These are phyloP conservation scores for Periplaneta americana DNA, from an alignment of 1,140 invertebrate species.

Conservation along the genomic window DNA sequence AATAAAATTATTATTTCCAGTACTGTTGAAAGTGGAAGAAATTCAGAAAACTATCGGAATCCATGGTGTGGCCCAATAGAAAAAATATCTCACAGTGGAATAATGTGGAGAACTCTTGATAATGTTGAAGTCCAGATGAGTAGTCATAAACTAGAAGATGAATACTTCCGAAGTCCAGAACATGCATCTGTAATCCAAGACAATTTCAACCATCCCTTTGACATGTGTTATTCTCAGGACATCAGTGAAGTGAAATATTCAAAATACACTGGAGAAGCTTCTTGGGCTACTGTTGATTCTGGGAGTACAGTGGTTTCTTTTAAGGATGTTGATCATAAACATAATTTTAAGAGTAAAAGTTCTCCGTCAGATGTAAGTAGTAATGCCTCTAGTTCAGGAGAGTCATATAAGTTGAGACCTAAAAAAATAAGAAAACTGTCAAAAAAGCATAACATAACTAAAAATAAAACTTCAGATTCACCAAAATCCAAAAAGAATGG, in stretches of 20 bases:
- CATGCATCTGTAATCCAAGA: neutral
- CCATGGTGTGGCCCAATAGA: neutral
- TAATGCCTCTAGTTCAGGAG: neutral
- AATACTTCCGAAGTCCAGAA: neutral
- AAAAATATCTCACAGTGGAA: neutral
- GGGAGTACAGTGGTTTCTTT: neutral
- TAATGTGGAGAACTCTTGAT: neutral
- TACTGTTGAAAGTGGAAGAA: neutral
- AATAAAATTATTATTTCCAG: neutral
- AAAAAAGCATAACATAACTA: neutral
- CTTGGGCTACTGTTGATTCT: neutral
- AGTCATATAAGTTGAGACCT: neutral
- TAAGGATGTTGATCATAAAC: neutral
- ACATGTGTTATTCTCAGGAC: neutral
- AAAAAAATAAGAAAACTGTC: neutral
- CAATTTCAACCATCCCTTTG: neutral
- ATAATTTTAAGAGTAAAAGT: neutral
- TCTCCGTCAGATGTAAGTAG: neutral
- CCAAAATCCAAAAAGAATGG: neutral
- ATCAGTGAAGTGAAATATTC: neutral
- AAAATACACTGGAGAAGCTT: neutral
- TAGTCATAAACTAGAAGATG: neutral
- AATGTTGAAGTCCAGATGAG: neutral
- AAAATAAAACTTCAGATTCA: neutral
- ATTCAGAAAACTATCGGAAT: neutral